These are phyloP conservation scores for Malurus cyaneus DNA, from an alignment of 2,113 vertebrate species.

Conservation along the genomic window DNA sequence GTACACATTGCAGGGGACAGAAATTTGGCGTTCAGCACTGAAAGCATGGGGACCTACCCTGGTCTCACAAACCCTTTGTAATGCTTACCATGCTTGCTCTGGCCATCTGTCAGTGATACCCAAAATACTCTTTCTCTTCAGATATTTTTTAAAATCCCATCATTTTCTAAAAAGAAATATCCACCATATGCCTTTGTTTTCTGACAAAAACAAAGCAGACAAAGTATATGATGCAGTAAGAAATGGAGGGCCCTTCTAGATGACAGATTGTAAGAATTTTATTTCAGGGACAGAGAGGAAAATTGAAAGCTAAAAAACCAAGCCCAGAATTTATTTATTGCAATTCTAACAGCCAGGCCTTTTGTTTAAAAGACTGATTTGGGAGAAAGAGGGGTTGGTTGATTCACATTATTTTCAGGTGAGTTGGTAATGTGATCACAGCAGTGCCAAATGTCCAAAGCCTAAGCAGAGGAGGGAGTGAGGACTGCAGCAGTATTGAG, in stretches of 20 bases:
- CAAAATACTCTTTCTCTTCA: neutral
- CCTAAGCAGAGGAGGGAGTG: neutral
- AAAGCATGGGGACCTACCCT: neutral
- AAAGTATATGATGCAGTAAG: neutral
- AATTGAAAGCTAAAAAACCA: neutral
- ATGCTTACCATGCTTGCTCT: neutral
- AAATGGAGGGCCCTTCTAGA: neutral
- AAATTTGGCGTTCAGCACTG: neutral
- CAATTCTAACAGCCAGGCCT: accelerated
- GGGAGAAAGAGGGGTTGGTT: neutral
- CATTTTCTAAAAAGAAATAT: neutral
- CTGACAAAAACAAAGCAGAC: neutral
- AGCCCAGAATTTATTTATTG: neutral
- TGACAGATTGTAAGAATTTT: neutral
- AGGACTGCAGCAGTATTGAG: neutral
- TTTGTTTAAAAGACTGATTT: neutral
- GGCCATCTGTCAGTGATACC: neutral
- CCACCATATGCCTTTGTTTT: neutral
- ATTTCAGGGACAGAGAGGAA: neutral
- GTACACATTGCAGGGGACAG: neutral
- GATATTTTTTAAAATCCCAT: neutral
- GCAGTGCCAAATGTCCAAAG: neutral
- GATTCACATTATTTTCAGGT: neutral
- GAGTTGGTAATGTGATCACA: neutral
- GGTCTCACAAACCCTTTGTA: neutral